Evolutionary conservation across 53 echinoderm and acorn worm genomes (phyloP).

Genomic region (Astropecten irregularis): DNA sequence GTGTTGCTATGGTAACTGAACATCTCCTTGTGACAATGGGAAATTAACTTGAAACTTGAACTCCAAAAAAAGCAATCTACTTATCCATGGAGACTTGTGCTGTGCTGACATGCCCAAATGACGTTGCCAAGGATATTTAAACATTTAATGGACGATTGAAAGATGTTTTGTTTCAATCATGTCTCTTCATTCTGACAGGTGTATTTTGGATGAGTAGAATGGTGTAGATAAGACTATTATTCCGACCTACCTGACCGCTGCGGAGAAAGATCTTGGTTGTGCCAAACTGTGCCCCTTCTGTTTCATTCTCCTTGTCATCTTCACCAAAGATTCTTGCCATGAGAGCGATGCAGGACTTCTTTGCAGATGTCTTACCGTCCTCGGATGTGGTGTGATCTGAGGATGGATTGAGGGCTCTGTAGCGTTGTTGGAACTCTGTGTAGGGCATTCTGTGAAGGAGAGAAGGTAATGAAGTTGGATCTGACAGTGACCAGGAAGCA

Average conservation of each 20-base stretch:
- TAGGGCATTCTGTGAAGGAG: conserved; percentile 72
- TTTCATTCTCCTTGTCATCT: conserved; percentile 74
- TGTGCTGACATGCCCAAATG: too few species aligned
- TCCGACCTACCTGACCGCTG: conserved; percentile 72
- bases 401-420: background rate
- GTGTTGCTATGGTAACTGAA: too few species aligned
- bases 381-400: background rate
- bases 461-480: background rate
- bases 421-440: conserved; percentile 70
- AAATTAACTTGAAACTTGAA: too few species aligned
- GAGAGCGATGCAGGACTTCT: conserved; percentile 48
- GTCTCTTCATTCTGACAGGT: too few species aligned
- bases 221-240: background rate
- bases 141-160: too few species aligned
- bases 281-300: conserved; percentile 60
- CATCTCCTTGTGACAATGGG: too few species aligned
- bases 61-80: too few species aligned
- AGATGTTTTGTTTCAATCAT: too few species aligned
- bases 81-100: too few species aligned
- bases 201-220: too few species aligned
- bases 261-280: conserved; percentile 86
- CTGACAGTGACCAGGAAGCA: too few species aligned
- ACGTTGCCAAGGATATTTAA: too few species aligned
- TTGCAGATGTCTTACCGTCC: background rate
- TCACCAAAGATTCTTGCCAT: conserved; percentile 68